Evolutionary conservation across 2,113 vertebrate species (phyloP), one percentile per base, ranked within the genome.

Genomic region (Dromaius novaehollandiae): DNA sequence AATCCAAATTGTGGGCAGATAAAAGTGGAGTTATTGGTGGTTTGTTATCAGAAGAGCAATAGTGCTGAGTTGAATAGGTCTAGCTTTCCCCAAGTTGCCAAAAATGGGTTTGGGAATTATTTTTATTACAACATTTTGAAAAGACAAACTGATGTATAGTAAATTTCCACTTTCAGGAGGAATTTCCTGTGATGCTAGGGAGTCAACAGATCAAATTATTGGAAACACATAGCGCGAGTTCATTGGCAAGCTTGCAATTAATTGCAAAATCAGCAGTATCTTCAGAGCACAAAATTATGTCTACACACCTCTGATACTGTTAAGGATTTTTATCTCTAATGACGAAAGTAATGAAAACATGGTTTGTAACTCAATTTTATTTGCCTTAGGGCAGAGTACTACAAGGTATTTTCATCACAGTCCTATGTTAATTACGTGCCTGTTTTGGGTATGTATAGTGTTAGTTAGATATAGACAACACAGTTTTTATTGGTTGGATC

Each of bases 261-360:
- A 3, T 61, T 85, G 66, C 68, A 86, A 93, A 90, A 73, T 95
- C 91, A 95, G 77, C 85, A 87, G 24, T 76, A 58, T 50, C 66
- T 91, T 85, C 51, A 77, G 50, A 93, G 34, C 32, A 68, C 10
- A 60, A 65, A 78, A 17, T 64, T 91, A 55, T 25, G 20, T 81
- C 64, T 58, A 76, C 28, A 38, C 3, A 11, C 48, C n/a, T 87
- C 68, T 84, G 0, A 66, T 77, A 70, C 25, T 65, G 11, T 66
- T 94, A 88, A 83, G 53, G 46, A 44, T 51, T 11, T 79, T 73
- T n/a, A 14, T n/a, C 25, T 51, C 24, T 87, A 89, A 76, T 82
- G 71, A 78, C 9, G 81, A 51, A 74, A 50, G 46, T 51, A 85
- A 85, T 65, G 70, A 46, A 84, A 93, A 40, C 26, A 12, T 44